Conservation (phyloP, 2,888 invertebrate genomes). For the Galerucella pusilla region DNA sequence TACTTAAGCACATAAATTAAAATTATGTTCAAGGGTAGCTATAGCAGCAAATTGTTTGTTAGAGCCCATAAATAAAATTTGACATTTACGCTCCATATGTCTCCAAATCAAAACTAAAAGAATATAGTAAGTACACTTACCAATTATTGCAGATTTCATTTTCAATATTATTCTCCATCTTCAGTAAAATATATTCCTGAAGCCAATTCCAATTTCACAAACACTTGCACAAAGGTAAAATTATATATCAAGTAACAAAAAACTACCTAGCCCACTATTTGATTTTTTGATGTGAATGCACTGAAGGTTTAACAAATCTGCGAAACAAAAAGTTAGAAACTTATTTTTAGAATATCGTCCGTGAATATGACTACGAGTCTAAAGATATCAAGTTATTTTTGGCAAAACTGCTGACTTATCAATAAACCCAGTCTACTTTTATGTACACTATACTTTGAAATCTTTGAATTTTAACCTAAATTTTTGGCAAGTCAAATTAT, state of each 20-base stretch:
- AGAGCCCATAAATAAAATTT: background rate
- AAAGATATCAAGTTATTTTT: conserved; percentile 49
- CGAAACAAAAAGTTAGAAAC: conserved; percentile 46
- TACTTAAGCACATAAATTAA: too few species aligned
- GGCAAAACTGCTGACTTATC: conserved; percentile 42
- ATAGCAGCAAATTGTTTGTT: too few species aligned
- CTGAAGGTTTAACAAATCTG: conserved; percentile 44
- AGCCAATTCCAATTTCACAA: conserved; percentile 19
- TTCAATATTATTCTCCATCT: conserved; percentile 52
- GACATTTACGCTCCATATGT: background rate
- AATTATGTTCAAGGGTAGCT: too few species aligned
- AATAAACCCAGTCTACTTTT: conserved; percentile 32
- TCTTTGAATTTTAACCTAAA: background rate
- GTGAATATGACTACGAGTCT: conserved; percentile 48
- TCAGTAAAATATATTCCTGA: background rate
- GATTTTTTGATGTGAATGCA: conserved; percentile 44
- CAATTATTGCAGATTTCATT: conserved; percentile 59
- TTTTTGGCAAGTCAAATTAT: conserved; percentile 5
- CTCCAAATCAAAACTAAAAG: too few species aligned
- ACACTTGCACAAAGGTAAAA: conserved; percentile 27
- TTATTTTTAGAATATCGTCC: conserved; percentile 46
- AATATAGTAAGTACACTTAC: conserved; percentile 48
- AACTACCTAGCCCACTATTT: conserved; percentile 33
- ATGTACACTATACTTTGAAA: conserved; percentile 17
- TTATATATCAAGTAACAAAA: conserved; percentile 14